Conservation (phyloP, 2,113 vertebrate genomes). For the Megalops atlanticus region DNA sequence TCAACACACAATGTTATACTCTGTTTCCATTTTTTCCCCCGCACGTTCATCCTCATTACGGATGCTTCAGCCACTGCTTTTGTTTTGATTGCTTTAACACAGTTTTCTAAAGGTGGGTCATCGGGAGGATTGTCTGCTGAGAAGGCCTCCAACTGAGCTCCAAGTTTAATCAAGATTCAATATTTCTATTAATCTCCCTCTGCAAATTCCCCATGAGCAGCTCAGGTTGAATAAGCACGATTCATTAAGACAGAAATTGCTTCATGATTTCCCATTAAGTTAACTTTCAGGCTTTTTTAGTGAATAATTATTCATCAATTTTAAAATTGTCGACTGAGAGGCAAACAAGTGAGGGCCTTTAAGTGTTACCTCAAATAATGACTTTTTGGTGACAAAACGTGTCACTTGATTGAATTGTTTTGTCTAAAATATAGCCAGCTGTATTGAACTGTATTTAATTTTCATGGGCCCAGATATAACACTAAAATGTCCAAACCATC, state of each 20-base stretch:
- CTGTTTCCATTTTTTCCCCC: not conserved
- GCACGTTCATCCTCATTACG: not conserved
- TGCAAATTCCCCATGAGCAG: conserved; percentile 20
- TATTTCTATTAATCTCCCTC: conserved; percentile 27
- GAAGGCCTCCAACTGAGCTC: not conserved
- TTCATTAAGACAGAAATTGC: conserved; percentile 29
- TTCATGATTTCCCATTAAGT: conserved; percentile 19
- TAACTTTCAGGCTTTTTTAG: conserved; percentile 10
- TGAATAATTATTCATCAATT: conserved; percentile 23
- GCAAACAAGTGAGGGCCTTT: not conserved
- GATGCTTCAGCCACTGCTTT: conserved; percentile 9
- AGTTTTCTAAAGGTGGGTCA: conserved; percentile 1
- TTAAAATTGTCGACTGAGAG: conserved; percentile 13
- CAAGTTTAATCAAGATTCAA: conserved; percentile 32
- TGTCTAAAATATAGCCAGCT: not conserved
- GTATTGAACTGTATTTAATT: not conserved
- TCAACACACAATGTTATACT: not conserved
- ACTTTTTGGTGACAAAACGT: not conserved
- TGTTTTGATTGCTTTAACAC: not conserved
- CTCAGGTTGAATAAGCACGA: conserved; percentile 22
- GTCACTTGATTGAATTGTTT: not conserved
- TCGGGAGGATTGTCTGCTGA: not conserved
- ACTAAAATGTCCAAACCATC: not conserved
- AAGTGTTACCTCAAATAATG: not conserved
- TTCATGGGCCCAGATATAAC: not conserved